Percentiles rank a stretch among this genome's conserved stretches.
phyloP scores from a whole-genome alignment of 2,113 vertebrate genomes.

The Nanorana parkeri region DNA sequence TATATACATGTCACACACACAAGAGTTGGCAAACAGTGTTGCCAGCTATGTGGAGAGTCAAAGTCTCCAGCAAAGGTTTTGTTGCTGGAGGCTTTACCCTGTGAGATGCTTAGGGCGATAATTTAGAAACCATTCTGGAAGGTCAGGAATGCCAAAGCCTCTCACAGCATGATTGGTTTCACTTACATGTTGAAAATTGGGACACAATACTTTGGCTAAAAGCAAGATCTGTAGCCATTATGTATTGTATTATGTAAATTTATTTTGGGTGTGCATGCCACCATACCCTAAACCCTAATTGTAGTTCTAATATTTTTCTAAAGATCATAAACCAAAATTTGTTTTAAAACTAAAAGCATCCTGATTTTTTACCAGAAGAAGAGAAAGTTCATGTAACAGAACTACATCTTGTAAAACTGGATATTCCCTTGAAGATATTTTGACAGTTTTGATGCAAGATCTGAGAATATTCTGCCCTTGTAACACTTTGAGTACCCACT shows the following conservation, averaged over 20 bases:
- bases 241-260: background rate
- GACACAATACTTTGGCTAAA: constrained; percentile 18
- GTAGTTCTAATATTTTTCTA: too few relatives aligned
- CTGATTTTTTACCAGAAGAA: too few relatives aligned
- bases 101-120: constrained; percentile 49
- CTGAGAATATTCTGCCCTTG: too few relatives aligned
- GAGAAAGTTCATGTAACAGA: too few relatives aligned
- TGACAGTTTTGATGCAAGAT: too few relatives aligned
- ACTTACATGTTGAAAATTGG: constrained; percentile 48
- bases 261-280: too few relatives aligned
- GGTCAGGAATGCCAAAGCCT: constrained; percentile 44
- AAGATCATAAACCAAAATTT: too few relatives aligned
- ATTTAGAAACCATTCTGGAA: constrained; percentile 53
- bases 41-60: background rate
- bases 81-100: constrained; percentile 43
- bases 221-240: background rate
- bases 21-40: background rate
- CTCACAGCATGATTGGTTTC: constrained; percentile 36
- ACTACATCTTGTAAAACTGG: too few relatives aligned
- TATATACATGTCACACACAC: background rate
- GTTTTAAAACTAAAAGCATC: too few relatives aligned
- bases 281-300: too few relatives aligned
- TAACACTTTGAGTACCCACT: too few relatives aligned
- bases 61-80: constrained; percentile 28
- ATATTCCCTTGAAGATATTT: too few relatives aligned